These are phyloP conservation scores for Numenius arquata DNA, from an alignment of 2,113 vertebrate genomes.

Conservation along the genomic window DNA sequence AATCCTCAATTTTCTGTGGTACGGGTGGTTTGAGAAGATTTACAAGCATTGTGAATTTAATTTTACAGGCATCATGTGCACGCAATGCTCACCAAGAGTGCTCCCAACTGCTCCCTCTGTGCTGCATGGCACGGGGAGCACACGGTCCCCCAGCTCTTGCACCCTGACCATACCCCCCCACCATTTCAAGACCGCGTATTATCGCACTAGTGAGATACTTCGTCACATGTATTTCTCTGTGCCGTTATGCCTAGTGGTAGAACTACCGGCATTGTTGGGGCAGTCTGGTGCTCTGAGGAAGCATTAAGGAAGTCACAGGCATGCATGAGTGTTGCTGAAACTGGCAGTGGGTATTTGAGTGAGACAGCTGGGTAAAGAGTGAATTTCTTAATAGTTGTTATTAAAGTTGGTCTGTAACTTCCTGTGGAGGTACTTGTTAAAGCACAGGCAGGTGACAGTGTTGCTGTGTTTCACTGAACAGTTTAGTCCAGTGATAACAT, in stretches of 20 bases:
- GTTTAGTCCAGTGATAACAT: background rate
- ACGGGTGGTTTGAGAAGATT: background rate
- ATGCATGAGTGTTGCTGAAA: background rate
- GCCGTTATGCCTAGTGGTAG: background rate
- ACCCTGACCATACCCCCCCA: background rate
- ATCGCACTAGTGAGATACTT: accelerated
- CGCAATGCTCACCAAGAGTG: background rate
- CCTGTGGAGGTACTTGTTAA: background rate
- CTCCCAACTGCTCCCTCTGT: background rate
- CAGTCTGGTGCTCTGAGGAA: background rate
- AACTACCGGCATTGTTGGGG: background rate
- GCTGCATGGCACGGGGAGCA: accelerated
- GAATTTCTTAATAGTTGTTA: background rate
- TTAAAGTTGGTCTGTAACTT: background rate
- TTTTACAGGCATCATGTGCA: background rate
- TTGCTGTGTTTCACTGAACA: background rate
- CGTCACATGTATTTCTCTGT: background rate
- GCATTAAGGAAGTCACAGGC: background rate
- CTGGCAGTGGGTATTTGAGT: background rate
- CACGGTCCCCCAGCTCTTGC: background rate
- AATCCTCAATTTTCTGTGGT: background rate
- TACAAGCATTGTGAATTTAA: background rate
- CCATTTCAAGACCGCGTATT: background rate
- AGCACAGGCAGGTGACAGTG: background rate
- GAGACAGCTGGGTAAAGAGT: background rate